Evolutionary conservation across 2,888 invertebrate genomes (phyloP).

Genomic region (Meteorus cinctellus): DNA sequence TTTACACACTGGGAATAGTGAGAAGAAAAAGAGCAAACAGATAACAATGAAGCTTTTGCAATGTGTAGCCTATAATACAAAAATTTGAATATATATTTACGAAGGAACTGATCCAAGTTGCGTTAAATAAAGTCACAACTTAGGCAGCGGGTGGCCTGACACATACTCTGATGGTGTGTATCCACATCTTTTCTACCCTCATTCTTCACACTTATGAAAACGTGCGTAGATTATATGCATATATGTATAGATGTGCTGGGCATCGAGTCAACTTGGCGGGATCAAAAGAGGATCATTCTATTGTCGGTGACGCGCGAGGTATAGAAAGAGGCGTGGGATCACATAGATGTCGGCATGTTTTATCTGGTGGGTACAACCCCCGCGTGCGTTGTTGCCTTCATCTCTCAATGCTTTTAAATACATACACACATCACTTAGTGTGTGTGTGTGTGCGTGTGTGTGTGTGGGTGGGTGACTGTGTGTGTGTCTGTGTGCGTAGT

Average conservation of each 20-base stretch:
- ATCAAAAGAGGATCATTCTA: slow-evolving; percentile 35
- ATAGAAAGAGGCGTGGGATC: slow-evolving; percentile 68
- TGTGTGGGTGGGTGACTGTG: background rate
- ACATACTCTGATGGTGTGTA: slow-evolving; percentile 54
- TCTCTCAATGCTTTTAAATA: slow-evolving; percentile 19
- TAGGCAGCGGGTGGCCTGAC: slow-evolving; percentile 68
- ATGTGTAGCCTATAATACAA: slow-evolving; percentile 6
- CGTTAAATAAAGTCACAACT: slow-evolving; percentile 72
- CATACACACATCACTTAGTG: background rate
- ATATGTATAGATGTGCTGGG: background rate
- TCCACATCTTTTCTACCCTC: slow-evolving; percentile 30
- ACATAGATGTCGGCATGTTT: slow-evolving; percentile 66
- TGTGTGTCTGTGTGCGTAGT: background rate
- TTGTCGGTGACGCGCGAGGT: slow-evolving; percentile 15
- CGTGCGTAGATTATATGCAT: background rate
- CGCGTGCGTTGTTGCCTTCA: slow-evolving; percentile 49
- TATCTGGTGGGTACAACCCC: slow-evolving; percentile 64
- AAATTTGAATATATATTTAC: slow-evolving; percentile 30
- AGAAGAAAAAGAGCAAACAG: background rate
- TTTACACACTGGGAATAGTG: too few relatives aligned
- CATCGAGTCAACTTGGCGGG: slow-evolving; percentile 50
- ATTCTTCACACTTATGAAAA: background rate
- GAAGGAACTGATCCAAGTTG: slow-evolving; percentile 51
- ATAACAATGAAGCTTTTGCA: too few relatives aligned
- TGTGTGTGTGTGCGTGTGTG: background rate